Evolutionary conservation across 1,140 invertebrate genomes (phyloP), one percentile per base, ranked within the genome.

Genomic region (Musca domestica): DNA sequence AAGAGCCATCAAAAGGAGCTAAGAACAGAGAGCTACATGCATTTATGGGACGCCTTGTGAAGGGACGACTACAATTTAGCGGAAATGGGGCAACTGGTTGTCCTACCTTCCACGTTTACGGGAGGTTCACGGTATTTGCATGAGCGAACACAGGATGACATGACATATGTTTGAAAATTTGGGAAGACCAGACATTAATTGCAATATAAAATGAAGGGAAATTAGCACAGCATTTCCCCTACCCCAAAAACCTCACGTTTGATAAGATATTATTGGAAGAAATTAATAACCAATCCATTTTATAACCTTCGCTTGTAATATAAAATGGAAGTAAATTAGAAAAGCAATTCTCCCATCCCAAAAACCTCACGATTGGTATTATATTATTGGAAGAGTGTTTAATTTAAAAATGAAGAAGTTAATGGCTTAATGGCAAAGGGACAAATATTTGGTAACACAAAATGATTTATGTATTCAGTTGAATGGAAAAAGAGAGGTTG

Each of bases 141-240:
- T 46, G 69, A 25, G 66, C 68, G 27, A 67, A 58, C 46, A 54
- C 48, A 23, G 64, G 69, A 54, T 56, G 67, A 20, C 19, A 73
- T 67, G 68, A 51, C 30, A 27, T 48, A 67, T 70, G 58, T 77
- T 83, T 68, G 76, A 80, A 17, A 22, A 56, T 41, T 56, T 67
- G 19, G 23, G n/a, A 58, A 30, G n/a, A 58, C 52, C 19, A 34
- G 52, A 30, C 27, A n/a, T n/a, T n/a, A 67, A 49, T 6, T 67
- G 49, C 51, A 67, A 67, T 34, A 49, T n/a, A 20, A 58, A 58
- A 41, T 54, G 51, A 19, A 54, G 12, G 19, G 66, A 67, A 9
- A 67, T 67, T 52, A 30, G 15, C 34, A 41, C 34, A 20, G 61
- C 30, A 46, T 19, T 64, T 30, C 22, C 46, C 15, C 61, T 19